These are phyloP conservation scores for Salmo trutta DNA, from an alignment of 2,797 vertebrate species.

Conservation along the genomic window DNA sequence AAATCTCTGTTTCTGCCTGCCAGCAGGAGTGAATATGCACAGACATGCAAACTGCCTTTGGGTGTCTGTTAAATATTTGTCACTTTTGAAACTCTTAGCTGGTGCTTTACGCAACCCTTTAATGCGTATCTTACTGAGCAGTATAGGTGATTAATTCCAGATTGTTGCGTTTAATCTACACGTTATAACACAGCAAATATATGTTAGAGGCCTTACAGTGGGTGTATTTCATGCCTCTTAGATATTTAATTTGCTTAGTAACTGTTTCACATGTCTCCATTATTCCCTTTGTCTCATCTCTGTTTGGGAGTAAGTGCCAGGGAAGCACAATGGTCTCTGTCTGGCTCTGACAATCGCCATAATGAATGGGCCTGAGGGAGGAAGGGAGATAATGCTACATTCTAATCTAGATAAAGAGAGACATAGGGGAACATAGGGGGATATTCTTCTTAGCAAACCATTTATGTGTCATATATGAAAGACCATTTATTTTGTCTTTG, in stretches of 20 bases:
- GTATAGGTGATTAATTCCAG: not conserved
- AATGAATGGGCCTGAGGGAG: slow-evolving; percentile 60
- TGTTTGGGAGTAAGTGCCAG: slow-evolving; percentile 56
- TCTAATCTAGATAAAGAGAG: slow-evolving; percentile 7
- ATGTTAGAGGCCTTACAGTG: not conserved
- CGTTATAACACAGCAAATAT: not conserved
- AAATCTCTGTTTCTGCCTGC: slow-evolving; percentile 36
- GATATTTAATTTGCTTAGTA: slow-evolving; percentile 25
- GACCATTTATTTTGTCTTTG: slow-evolving; percentile 42
- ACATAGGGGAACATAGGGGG: slow-evolving; percentile 35
- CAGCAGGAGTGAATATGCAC: slow-evolving; percentile 37
- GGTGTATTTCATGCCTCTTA: not conserved
- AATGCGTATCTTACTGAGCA: not conserved
- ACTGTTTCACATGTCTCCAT: slow-evolving; percentile 37
- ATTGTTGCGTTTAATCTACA: not conserved
- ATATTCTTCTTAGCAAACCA: slow-evolving; percentile 41
- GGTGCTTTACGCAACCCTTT: slow-evolving; percentile 20
- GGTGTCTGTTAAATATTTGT: slow-evolving; percentile 17
- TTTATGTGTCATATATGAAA: slow-evolving; percentile 47
- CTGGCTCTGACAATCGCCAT: slow-evolving; percentile 66
- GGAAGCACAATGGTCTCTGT: slow-evolving; percentile 68
- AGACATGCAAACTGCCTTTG: slow-evolving; percentile 42
- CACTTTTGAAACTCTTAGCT: slow-evolving; percentile 23
- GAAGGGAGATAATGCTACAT: slow-evolving; percentile 31
- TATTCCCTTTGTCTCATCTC: slow-evolving; percentile 53